Conservation (phyloP, 2,797 vertebrate species). For the Microchirus variegatus region DNA sequence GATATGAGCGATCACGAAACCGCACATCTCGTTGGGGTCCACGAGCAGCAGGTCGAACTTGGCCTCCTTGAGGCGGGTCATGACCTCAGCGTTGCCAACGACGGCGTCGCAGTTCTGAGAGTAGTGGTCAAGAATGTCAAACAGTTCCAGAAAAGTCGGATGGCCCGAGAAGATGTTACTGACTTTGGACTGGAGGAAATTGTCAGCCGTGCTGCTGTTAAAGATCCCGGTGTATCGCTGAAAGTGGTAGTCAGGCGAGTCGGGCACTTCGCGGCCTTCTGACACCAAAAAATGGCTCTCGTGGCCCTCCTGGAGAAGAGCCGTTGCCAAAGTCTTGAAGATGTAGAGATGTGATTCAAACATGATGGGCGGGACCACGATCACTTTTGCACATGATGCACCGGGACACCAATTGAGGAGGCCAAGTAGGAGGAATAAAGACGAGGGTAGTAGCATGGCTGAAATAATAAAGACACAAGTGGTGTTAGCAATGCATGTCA, state of each 20-base stretch:
- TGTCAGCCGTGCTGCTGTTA: conserved; percentile 94
- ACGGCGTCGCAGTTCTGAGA: conserved; percentile 95
- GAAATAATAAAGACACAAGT: conserved; percentile 50
- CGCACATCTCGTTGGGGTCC: conserved; percentile 99
- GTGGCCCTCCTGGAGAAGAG: conserved; percentile 91
- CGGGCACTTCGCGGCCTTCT: conserved; percentile 91
- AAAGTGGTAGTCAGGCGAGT: conserved; percentile 89
- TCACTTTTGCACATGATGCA: conserved; percentile 88
- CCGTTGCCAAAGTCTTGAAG: conserved; percentile 95
- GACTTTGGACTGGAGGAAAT: conserved; percentile 97
- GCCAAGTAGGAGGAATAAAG: conserved; percentile 79
- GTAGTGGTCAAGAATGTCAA: conserved; percentile 98
- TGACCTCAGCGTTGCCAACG: conserved; percentile 88
- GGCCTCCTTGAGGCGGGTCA: conserved; percentile 87
- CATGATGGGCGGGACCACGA: conserved; percentile 98
- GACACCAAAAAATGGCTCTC: conserved; percentile 93
- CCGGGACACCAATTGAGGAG: conserved; percentile 81
- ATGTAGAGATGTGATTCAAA: conserved; percentile 99
- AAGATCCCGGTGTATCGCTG: conserved; percentile 97
- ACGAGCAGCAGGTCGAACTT: conserved; percentile 95
- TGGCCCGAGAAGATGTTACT: conserved; percentile 96
- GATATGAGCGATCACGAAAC: conserved; percentile 96
- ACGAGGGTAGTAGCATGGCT: conserved; percentile 90
- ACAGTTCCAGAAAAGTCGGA: conserved; percentile 92
- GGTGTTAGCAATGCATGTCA: conserved; percentile 1